Conservation (phyloP, 2,113 vertebrate species). For the Percina caprodes region DNA sequence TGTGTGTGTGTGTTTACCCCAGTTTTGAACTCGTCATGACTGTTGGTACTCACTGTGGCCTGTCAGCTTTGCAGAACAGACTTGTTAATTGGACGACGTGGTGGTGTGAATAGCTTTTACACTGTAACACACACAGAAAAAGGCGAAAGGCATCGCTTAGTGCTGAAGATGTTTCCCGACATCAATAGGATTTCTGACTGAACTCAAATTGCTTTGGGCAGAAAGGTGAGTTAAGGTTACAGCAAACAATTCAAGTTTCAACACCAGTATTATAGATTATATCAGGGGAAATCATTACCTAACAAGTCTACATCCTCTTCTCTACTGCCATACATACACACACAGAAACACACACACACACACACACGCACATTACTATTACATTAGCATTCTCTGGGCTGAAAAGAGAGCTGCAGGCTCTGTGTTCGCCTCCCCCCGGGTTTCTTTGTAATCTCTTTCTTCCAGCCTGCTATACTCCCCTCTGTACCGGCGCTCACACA, state of each 20-base stretch:
- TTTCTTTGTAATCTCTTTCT: constrained; percentile 59
- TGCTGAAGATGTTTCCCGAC: constrained; percentile 1
- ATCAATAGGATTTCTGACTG: background rate
- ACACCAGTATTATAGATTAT: constrained; percentile 35
- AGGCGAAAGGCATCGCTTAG: background rate
- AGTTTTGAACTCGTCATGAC: background rate
- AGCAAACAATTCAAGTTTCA: constrained; percentile 14
- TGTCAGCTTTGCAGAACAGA: constrained; percentile 1
- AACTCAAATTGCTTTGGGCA: constrained; percentile 8
- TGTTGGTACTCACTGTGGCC: background rate
- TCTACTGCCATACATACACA: background rate
- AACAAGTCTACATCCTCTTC: background rate
- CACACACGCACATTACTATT: constrained; percentile 15
- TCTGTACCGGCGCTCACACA: background rate
- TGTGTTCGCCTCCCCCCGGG: constrained; percentile 39
- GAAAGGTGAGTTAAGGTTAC: constrained; percentile 28
- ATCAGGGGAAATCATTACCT: constrained; percentile 10
- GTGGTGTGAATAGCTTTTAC: too few relatives aligned
- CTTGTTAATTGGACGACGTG: constrained; percentile 16
- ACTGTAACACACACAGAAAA: background rate
- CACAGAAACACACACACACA: constrained; percentile 16
- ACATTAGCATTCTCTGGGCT: constrained; percentile 48
- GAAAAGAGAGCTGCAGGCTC: constrained; percentile 46
- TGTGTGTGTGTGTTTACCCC: too few relatives aligned
- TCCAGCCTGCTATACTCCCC: constrained; percentile 41